These are phyloP conservation scores for Drosophila lacteicornis DNA, from an alignment of 1,140 invertebrate species.

Conservation along the genomic window DNA sequence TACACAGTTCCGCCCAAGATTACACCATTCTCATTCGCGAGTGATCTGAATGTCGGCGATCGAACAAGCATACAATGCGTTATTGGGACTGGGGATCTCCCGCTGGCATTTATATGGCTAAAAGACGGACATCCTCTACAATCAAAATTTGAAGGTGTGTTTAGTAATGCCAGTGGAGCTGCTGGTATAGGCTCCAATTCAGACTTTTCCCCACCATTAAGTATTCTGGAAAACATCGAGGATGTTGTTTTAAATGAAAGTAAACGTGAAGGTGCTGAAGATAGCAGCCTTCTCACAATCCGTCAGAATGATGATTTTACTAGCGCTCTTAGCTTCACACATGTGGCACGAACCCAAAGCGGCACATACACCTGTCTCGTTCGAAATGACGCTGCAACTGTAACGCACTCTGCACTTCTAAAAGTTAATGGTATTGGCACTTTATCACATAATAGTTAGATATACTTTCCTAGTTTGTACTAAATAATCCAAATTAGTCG, in stretches of 20 bases:
- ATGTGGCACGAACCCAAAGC: slow-evolving; percentile 88
- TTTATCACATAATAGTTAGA: slow-evolving; percentile 4
- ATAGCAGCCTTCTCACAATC: slow-evolving; percentile 86
- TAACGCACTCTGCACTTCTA: slow-evolving; percentile 87
- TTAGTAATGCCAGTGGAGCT: slow-evolving; percentile 57
- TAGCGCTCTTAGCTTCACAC: slow-evolving; percentile 88
- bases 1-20: slow-evolving; percentile 89
- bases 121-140: slow-evolving; percentile 87
- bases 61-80: slow-evolving; percentile 89
- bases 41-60: slow-evolving; percentile 89
- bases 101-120: slow-evolving; percentile 89
- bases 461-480: neutral
- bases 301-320: slow-evolving; percentile 89
- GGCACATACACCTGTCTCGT: slow-evolving; percentile 91
- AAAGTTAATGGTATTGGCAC: slow-evolving; percentile 87
- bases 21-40: slow-evolving; percentile 88
- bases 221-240: slow-evolving; percentile 28
- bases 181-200: slow-evolving; percentile 37
- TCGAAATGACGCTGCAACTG: slow-evolving; percentile 87
- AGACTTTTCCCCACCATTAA: slow-evolving; percentile 31
- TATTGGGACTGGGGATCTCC: slow-evolving; percentile 89
- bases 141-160: slow-evolving; percentile 58
- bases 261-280: slow-evolving; percentile 72
- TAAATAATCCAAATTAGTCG: neutral
- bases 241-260: slow-evolving; percentile 58